Evolutionary conservation across 2,797 vertebrate species (phyloP).

Genomic region (Smutsia gigantea): DNA sequence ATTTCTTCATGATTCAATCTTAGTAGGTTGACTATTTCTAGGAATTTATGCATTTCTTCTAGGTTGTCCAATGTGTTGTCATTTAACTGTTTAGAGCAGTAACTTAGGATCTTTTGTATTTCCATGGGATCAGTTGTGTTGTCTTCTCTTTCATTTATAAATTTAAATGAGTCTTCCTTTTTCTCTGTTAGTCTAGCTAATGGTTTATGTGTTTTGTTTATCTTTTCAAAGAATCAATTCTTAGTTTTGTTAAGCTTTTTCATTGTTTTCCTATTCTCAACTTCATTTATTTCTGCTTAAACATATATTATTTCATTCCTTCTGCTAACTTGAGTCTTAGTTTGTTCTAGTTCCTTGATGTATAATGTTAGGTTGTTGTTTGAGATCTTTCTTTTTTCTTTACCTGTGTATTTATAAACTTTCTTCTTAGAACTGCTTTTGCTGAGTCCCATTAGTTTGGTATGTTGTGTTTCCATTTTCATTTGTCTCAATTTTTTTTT

Average conservation of each 20-base stretch:
- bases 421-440: not conserved
- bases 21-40: not conserved
- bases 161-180: not conserved
- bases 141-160: not conserved
- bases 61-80: not conserved
- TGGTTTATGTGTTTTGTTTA: not conserved
- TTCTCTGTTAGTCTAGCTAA: not conserved
- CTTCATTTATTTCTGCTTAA: not conserved
- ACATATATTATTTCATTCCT: not conserved
- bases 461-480: not conserved
- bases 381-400: not conserved
- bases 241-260: not conserved
- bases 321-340: not conserved
- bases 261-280: not conserved
- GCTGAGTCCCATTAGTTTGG: not conserved
- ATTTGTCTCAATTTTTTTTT: not conserved
- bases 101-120: not conserved
- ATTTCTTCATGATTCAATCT: not conserved
- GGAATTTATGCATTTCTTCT: not conserved
- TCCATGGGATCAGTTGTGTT: not conserved
- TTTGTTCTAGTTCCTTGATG: not conserved
- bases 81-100: not conserved
- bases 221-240: not conserved
- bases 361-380: not conserved
- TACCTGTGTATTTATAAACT: not conserved